Percentiles rank a stretch among this genome's conserved stretches.
Conservation (phyloP, 2,888 invertebrate species). For the Caenorhabditis sp. region DNA sequence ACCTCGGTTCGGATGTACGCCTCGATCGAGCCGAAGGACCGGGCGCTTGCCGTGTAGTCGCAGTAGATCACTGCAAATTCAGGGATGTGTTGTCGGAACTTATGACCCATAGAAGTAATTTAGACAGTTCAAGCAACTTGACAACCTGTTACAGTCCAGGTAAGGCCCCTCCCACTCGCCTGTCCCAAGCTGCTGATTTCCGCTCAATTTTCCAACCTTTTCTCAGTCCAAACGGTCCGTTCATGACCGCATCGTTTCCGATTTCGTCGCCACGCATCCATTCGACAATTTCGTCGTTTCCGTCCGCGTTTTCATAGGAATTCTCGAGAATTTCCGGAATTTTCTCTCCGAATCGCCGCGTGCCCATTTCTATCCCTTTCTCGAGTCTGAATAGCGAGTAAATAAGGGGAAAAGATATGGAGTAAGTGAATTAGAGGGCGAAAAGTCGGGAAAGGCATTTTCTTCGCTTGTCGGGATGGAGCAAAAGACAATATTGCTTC, state of each 20-base stretch:
- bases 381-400: slow-evolving; percentile 44
- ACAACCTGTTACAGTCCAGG: too few relatives aligned
- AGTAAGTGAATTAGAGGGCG: slow-evolving; percentile 37
- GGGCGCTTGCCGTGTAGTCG: slow-evolving; percentile 70
- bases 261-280: slow-evolving; percentile 65
- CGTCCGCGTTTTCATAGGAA: not conserved
- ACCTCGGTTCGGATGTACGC: slow-evolving; percentile 62
- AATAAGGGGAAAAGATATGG: slow-evolving; percentile 28
- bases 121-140: too few relatives aligned
- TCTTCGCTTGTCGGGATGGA: slow-evolving; percentile 36
- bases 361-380: slow-evolving; percentile 36
- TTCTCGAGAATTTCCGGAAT: slow-evolving; percentile 47
- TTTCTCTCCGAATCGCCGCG: slow-evolving; percentile 63
- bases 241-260: slow-evolving; percentile 45
- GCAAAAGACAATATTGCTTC: slow-evolving; percentile 55
- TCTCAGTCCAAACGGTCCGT: slow-evolving; percentile 61
- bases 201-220: too few relatives aligned
- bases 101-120: too few relatives aligned
- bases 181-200: too few relatives aligned
- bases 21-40: slow-evolving; percentile 65
- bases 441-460: too few relatives aligned
- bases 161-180: too few relatives aligned
- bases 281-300: slow-evolving; percentile 19
- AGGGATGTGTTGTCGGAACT: too few relatives aligned
- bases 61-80: slow-evolving; percentile 64